These are phyloP conservation scores for Lasioglossum pauxillum DNA, from an alignment of 2,888 invertebrate species.

Conservation along the genomic window DNA sequence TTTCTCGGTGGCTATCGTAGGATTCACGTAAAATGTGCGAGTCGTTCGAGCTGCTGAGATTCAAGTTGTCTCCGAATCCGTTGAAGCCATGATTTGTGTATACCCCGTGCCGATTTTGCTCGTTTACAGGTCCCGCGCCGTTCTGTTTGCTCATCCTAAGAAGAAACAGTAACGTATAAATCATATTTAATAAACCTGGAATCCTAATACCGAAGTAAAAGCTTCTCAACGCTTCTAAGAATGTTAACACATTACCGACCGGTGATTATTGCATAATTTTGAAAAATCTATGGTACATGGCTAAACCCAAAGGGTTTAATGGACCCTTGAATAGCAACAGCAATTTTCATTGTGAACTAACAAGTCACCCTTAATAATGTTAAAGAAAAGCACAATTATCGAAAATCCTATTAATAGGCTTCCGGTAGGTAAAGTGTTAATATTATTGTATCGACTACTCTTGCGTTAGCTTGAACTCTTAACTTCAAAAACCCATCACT, in stretches of 20 bases:
- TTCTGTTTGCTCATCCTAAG: conserved; percentile 77
- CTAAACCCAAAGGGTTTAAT: too few species aligned
- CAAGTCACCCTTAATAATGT: too few species aligned
- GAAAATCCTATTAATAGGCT: too few species aligned
- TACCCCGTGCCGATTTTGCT: conserved; percentile 68
- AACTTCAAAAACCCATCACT: not conserved
- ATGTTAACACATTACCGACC: too few species aligned
- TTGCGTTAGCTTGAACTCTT: too few species aligned
- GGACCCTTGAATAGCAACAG: too few species aligned
- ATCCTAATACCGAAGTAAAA: not conserved
- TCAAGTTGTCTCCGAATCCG: conserved; percentile 74
- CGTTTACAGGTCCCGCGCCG: conserved; percentile 65
- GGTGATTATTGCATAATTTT: too few species aligned
- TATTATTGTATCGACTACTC: not conserved
- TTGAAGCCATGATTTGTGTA: conserved; percentile 79
- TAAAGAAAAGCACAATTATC: too few species aligned
- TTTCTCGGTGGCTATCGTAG: conserved; percentile 83
- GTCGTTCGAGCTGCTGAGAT: conserved; percentile 70
- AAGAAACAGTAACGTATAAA: not conserved
- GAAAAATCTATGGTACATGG: too few species aligned
- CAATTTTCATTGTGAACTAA: too few species aligned
- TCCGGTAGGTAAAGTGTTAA: too few species aligned
- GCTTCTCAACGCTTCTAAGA: not conserved
- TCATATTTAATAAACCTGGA: not conserved
- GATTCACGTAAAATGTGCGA: conserved; percentile 67